phyloP scores from a whole-genome alignment of 2,888 invertebrate genomes.

The Phania funesta region DNA sequence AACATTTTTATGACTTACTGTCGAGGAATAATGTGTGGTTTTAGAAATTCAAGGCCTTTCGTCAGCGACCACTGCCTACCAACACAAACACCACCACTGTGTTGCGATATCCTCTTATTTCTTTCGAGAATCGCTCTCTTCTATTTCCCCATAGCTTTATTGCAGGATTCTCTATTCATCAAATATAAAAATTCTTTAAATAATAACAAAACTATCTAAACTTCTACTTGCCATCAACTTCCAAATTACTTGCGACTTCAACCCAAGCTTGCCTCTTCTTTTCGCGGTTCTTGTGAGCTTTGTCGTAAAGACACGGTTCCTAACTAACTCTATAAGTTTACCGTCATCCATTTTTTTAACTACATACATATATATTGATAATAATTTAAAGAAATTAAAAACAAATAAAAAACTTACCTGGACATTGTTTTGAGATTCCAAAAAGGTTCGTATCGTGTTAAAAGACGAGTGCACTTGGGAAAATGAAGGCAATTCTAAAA shows the following conservation, averaged over 20 bases:
- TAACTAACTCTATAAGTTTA: not conserved
- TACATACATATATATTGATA: not conserved
- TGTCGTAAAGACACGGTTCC: not conserved
- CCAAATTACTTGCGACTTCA: slow-evolving; percentile 11
- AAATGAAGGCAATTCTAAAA: too few relatives aligned
- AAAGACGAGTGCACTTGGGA: too few relatives aligned
- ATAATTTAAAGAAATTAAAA: not conserved
- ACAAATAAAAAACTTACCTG: not conserved
- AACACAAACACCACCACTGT: slow-evolving; percentile 25
- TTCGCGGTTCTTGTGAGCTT: not conserved
- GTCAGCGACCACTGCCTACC: too few relatives aligned
- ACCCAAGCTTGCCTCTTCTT: slow-evolving; percentile 17
- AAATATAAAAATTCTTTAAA: not conserved
- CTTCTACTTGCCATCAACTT: slow-evolving; percentile 13
- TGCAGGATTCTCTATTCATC: not conserved
- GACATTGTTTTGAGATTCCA: too few relatives aligned
- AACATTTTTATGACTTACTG: too few relatives aligned
- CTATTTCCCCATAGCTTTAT: slow-evolving; percentile 12
- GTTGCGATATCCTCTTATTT: slow-evolving; percentile 18
- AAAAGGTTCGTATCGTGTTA: too few relatives aligned
- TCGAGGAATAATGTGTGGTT: too few relatives aligned
- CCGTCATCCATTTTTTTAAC: slow-evolving; percentile 2
- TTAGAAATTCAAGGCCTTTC: too few relatives aligned
- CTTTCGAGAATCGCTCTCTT: not conserved
- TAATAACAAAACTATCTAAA: not conserved